Evolutionary conservation across 2,113 vertebrate genomes (phyloP), one percentile per base, ranked within the genome.

Genomic region (Actenoides lindsayi): DNA sequence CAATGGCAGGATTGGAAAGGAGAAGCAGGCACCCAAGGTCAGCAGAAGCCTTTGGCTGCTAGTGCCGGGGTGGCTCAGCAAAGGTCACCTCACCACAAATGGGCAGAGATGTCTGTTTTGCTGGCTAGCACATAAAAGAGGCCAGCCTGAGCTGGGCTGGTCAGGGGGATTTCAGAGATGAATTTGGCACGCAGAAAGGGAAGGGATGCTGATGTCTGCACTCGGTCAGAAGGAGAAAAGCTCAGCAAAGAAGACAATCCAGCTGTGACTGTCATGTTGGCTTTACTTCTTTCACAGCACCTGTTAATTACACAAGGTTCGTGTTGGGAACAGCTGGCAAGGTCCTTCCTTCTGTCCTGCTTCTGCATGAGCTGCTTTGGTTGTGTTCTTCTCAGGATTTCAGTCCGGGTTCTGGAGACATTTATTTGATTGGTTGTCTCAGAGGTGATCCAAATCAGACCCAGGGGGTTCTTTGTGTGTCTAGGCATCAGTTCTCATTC

Each of bases 221-320:
- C 39, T 65, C 48, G 79, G 14, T 88, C 77, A 57, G 70, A 25
- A 76, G 73, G 60, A 92, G n/a, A 50, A 83, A 64, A 86, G 28
- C 90, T 87, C 92, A 90, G 85, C 73, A 78, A 46, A 77, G 78
- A 64, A 4, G 44, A 35, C 65, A 87, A 2, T 53, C 86, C 94
- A 93, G 92, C 90, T 96, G 83, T 87, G 92, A 50, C 53, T 94
- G 92, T 94, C 92, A 50, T 8, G 28, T 93, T 93, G 92, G 83
- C 64, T 97, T 93, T 95, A 25, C 74, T 86, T 97, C 92, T 89
- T 82, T 92, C 84, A 16, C 44, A 1, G 73, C 5, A 17, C 39
- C 86, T 60, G 64, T 68, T 83, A 78, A 60, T 35, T 82, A 6
- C 73, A 81, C 44, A 27, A n/a, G 56, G 39, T 48, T 82, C 3